Conservation (phyloP, 2,113 vertebrate genomes). For the Cnemophilus loriae region DNA sequence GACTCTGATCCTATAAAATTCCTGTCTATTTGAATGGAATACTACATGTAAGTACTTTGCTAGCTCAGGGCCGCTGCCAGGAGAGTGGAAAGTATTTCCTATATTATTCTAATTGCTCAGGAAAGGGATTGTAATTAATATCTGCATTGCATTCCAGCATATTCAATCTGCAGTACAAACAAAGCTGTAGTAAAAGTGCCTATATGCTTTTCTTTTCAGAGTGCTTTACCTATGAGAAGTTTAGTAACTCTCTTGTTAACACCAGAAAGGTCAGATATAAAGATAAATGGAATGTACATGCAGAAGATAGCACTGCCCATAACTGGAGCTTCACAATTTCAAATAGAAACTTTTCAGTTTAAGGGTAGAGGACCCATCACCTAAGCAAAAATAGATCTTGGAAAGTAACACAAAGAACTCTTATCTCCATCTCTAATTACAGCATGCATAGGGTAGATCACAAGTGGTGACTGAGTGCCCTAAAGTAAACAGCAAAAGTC, state of each 20-base stretch:
- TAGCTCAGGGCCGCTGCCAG: background rate
- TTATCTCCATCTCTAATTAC: background rate
- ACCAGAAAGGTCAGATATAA: background rate
- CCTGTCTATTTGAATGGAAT: background rate
- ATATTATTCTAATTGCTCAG: background rate
- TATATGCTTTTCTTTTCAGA: background rate
- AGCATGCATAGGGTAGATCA: background rate
- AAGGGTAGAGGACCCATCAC: background rate
- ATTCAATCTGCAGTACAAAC: background rate
- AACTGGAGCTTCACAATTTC: background rate
- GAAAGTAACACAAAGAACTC: background rate
- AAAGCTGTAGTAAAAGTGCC: background rate
- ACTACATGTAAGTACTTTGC: background rate
- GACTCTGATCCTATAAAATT: background rate
- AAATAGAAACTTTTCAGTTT: background rate
- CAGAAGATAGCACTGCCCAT: background rate
- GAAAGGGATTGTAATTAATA: background rate
- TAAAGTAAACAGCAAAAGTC: background rate
- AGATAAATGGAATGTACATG: background rate
- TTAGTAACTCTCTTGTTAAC: background rate
- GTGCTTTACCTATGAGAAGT: background rate
- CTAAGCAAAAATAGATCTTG: background rate
- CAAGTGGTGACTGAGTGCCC: background rate
- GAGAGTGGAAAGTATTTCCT: background rate
- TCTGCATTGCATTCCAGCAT: background rate